Conservation (phyloP, 2,113 vertebrate genomes). For the Promerops cafer region DNA sequence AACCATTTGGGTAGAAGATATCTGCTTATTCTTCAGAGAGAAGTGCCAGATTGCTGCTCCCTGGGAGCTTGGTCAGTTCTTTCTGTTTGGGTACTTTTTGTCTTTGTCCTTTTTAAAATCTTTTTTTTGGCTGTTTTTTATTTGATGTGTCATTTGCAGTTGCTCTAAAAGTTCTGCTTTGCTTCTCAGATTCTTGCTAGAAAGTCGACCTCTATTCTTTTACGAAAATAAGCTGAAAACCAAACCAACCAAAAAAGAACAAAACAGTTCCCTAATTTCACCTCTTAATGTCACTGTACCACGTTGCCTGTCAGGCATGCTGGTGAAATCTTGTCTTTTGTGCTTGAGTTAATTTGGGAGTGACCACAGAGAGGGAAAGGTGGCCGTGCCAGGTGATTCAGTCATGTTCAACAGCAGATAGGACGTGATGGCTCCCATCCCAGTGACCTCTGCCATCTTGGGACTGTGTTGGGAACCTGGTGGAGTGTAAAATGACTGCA, state of each 20-base stretch:
- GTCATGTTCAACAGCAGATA: neutral
- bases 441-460: neutral
- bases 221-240: neutral
- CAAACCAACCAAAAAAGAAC: neutral
- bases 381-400: neutral
- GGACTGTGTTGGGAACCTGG: neutral
- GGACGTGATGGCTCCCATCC: neutral
- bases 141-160: neutral
- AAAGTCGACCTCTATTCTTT: neutral
- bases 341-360: neutral
- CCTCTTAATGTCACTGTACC: neutral
- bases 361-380: rapidly evolving
- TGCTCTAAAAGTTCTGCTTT: neutral
- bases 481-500: neutral
- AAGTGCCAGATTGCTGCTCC: neutral
- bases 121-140: neutral
- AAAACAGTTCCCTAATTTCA: neutral
- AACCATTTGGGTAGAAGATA: neutral
- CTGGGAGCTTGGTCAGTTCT: neutral
- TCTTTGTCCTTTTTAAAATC: neutral
- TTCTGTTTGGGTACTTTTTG: neutral
- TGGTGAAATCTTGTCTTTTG: neutral
- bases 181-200: neutral
- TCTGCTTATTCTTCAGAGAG: neutral
- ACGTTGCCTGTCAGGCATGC: neutral